phyloP scores from a whole-genome alignment of 2,888 invertebrate genomes.

The Sturmia bella region DNA sequence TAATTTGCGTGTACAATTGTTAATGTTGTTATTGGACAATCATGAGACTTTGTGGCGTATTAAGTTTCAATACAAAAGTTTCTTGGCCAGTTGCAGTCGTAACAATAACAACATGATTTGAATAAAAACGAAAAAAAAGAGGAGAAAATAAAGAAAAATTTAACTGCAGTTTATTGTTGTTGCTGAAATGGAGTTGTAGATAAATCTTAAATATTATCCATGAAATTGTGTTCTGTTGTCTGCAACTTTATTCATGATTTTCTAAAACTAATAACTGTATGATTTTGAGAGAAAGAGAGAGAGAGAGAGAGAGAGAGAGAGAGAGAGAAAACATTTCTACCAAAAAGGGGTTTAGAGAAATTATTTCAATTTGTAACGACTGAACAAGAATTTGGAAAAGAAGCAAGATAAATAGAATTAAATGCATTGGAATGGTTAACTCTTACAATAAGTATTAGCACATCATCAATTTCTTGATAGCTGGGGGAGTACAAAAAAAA shows the following conservation, averaged over 20 bases:
- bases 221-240: conserved; percentile 46
- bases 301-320: too few relatives aligned
- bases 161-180: conserved; percentile 44
- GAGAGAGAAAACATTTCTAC: background rate
- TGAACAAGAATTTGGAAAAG: too few relatives aligned
- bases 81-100: conserved; percentile 40
- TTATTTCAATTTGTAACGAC: background rate
- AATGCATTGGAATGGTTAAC: too few relatives aligned
- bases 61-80: conserved; percentile 60
- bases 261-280: conserved; percentile 51
- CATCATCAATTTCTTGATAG: too few relatives aligned
- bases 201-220: conserved; percentile 62
- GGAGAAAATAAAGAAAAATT: background rate
- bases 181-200: conserved; percentile 45
- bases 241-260: conserved; percentile 42
- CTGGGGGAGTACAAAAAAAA: too few relatives aligned
- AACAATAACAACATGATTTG: conserved; percentile 49
- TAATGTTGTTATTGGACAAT: conserved; percentile 66
- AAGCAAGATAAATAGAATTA: too few relatives aligned
- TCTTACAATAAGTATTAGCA: too few relatives aligned
- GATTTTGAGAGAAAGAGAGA: conserved; percentile 25
- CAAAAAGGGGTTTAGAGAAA: conserved; percentile 10
- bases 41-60: conserved; percentile 66
- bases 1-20: conserved; percentile 67
- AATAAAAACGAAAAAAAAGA: conserved; percentile 17